Base-by-base conservation (phyloP, 2,797 vertebrate genomes). In the Cottoperca gobio region DNA sequence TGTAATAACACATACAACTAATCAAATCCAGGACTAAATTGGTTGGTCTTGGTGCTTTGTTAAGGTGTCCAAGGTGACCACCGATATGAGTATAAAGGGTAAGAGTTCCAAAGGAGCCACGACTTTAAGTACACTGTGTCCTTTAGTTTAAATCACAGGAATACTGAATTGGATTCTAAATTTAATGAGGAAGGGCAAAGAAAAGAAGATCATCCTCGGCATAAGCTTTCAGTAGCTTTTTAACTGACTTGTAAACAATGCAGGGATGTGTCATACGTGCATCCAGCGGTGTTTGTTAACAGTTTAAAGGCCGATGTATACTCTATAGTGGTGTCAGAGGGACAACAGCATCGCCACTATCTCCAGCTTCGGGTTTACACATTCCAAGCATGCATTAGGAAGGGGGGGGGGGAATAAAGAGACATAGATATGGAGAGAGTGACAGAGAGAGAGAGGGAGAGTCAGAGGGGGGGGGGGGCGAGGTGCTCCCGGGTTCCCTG, bases 311-410 rank as follows among this genome's bases (percentile, higher is more conserved):
- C 67, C 37, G 42, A 9, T 73, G 26, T 53, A 49, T 58, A 11
- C n/a, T 42, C 31, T 26, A 14, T 33, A 66, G 45, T 21, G 7
- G 40, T 82, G 83, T 88, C 83, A 84, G 78, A 86, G 75, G 79
- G 82, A 86, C 88, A 81, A 87, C 88, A 87, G 79, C 55, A 87
- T 85, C 82, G 76, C 81, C 87, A 63, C 21, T 55, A 52, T 79
- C 70, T 71, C 57, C 82, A 73, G 76, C 73, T 66, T 59, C 35
- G 92, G 92, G 95, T 83, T 97, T 96, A 96, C 94, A 95, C 95
- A 98, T 97, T 97, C 96, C 92, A 94, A 83, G 96, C 96, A 95
- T 96, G 96, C 95, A 94, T 71, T 65, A 55, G 62, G 23, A 21
- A 26, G 14, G 19, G 28, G 16, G 35, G 19, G 61, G 73, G 33